Conservation (phyloP, 1,140 invertebrate species). For the Bombus pyrosoma region DNA sequence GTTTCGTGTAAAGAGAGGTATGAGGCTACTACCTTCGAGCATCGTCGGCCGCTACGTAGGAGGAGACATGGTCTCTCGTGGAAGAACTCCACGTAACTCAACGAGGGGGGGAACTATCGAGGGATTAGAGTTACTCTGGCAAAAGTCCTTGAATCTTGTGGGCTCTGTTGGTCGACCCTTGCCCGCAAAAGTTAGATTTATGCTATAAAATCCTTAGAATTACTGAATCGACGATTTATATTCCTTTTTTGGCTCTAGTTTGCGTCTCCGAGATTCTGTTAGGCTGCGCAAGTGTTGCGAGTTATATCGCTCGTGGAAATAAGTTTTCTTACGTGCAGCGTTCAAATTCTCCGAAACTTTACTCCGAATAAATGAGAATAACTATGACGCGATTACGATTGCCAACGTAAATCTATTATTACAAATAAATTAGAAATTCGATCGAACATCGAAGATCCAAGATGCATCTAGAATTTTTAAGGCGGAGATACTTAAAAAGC, state of each 20-base stretch:
- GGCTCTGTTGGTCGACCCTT: slow-evolving; percentile 72
- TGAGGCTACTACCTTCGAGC: slow-evolving; percentile 21
- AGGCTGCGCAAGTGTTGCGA: background rate
- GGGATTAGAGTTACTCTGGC: slow-evolving; percentile 79
- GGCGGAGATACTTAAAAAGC: background rate
- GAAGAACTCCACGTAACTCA: slow-evolving; percentile 72
- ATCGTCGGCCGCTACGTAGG: slow-evolving; percentile 65
- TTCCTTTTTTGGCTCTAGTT: slow-evolving; percentile 61
- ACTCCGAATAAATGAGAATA: background rate
- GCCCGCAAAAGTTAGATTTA: slow-evolving; percentile 81
- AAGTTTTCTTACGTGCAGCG: background rate
- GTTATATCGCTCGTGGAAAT: background rate
- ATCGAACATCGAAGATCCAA: too few species aligned
- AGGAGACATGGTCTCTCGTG: slow-evolving; percentile 60
- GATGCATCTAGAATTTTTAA: background rate
- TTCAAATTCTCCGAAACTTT: slow-evolving; percentile 15
- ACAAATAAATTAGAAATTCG: too few species aligned
- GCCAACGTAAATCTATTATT: background rate
- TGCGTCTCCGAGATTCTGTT: slow-evolving; percentile 33
- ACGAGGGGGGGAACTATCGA: slow-evolving; percentile 71
- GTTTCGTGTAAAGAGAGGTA: background rate
- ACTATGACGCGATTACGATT: background rate
- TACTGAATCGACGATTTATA: slow-evolving; percentile 81
- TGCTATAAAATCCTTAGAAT: slow-evolving; percentile 78
- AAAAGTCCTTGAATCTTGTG: slow-evolving; percentile 80